Conservation (phyloP, 2,797 vertebrate genomes). For the Sebastes itinus region DNA sequence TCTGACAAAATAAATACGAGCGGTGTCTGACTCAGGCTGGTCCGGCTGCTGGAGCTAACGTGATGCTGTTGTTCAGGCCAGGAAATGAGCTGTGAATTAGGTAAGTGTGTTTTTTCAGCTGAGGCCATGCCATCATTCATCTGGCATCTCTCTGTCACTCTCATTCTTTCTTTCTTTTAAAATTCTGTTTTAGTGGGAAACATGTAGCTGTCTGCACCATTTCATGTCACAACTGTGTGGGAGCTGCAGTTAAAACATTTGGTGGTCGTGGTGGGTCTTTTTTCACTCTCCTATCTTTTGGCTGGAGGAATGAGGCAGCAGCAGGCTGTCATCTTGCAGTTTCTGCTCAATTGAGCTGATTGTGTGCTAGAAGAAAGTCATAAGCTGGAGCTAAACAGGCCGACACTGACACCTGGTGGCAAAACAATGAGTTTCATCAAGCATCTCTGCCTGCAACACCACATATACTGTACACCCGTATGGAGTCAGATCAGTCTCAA, state of each 20-base stretch:
- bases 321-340: background rate
- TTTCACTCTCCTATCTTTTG: background rate
- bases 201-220: background rate
- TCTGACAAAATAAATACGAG: conserved; percentile 29
- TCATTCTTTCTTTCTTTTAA: background rate
- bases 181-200: background rate
- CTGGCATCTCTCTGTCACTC: background rate
- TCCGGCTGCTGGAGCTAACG: conserved; percentile 26
- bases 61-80: conserved; percentile 17
- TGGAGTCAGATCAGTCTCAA: too few relatives aligned
- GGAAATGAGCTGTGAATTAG: conserved; percentile 37
- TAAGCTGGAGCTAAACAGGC: rapidly evolving
- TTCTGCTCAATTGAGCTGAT: background rate
- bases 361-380: background rate
- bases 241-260: background rate
- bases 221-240: background rate
- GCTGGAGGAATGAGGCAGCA: background rate
- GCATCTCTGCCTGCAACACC: background rate
- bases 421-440: background rate
- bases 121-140: background rate
- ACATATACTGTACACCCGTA: background rate
- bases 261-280: background rate
- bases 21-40: conserved; percentile 37
- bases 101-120: conserved; percentile 13
- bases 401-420: conserved; percentile 54